phyloP scores from a whole-genome alignment of 2,113 vertebrate genomes.

The Hucho hucho region DNA sequence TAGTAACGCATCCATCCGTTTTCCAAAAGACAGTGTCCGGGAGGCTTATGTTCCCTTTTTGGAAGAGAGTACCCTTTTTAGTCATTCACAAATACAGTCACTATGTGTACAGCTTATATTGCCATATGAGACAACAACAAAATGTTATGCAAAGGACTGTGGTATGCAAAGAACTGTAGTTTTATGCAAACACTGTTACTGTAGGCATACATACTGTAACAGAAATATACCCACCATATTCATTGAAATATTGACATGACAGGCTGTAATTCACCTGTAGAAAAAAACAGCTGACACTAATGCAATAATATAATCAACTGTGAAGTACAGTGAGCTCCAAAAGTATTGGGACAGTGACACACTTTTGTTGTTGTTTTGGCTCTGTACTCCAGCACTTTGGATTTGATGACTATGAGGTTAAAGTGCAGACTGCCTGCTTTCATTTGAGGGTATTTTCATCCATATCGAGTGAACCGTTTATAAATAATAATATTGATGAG shows the following conservation, averaged over 20 bases:
- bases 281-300: slow-evolving; percentile 15
- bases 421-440: slow-evolving; percentile 2
- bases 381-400: too few relatives aligned
- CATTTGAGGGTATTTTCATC: too few relatives aligned
- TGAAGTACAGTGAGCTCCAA: too few relatives aligned
- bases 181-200: not conserved
- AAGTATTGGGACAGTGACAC: too few relatives aligned
- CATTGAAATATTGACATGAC: slow-evolving; percentile 45
- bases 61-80: too few relatives aligned
- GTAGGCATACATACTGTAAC: not conserved
- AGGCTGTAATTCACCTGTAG: slow-evolving; percentile 27
- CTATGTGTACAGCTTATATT: not conserved
- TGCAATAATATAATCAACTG: not conserved
- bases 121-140: not conserved
- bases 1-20: slow-evolving; percentile 47
- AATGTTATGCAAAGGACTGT: not conserved
- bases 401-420: too few relatives aligned
- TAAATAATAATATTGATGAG: too few relatives aligned
- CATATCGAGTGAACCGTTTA: too few relatives aligned
- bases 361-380: too few relatives aligned
- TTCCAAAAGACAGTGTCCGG: slow-evolving; percentile 22
- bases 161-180: not conserved
- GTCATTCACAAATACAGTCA: not conserved
- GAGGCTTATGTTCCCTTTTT: not conserved
- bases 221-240: slow-evolving; percentile 31